Conservation (phyloP, 2,113 vertebrate species). For the Seriola dumerili region DNA sequence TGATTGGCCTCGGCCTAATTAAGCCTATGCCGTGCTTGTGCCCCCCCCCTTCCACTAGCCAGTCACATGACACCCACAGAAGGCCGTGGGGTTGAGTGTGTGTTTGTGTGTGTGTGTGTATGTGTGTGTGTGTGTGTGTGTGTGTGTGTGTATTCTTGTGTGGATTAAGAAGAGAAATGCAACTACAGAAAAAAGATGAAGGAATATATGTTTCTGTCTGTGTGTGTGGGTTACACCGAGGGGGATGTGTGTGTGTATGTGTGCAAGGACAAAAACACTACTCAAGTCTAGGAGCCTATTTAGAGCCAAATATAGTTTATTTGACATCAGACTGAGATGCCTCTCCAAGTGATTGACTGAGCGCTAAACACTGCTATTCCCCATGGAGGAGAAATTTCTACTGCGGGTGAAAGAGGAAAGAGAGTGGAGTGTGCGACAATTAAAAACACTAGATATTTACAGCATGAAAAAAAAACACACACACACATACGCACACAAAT, state of each 20-base stretch:
- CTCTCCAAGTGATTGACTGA: conserved; percentile 55
- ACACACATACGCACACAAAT: neutral
- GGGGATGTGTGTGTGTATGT: neutral
- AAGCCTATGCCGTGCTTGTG: conserved; percentile 43
- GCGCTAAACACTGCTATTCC: conserved; percentile 26
- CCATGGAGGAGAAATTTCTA: neutral
- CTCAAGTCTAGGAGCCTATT: conserved; percentile 43
- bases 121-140: neutral
- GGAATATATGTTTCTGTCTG: conserved; percentile 3
- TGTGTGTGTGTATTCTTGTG: neutral
- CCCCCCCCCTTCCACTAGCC: conserved; percentile 36
- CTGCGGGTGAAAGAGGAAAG: neutral
- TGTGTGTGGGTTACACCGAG: conserved; percentile 35
- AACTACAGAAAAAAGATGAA: conserved; percentile 16
- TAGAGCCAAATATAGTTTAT: conserved; percentile 57
- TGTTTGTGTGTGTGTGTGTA: neutral
- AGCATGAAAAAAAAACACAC: neutral
- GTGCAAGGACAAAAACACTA: conserved; percentile 25
- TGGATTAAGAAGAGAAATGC: conserved; percentile 27
- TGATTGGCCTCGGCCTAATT: conserved; percentile 71
- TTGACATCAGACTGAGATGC: conserved; percentile 37
- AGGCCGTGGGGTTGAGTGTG: conserved; percentile 5
- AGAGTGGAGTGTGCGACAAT: neutral
- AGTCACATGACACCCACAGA: conserved; percentile 50
- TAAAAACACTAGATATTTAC: conserved; percentile 4